Percentiles rank a stretch among this genome's conserved stretches.
Conservation (phyloP, 2,888 invertebrate genomes). For the Marasmarcha lunaedactyla region DNA sequence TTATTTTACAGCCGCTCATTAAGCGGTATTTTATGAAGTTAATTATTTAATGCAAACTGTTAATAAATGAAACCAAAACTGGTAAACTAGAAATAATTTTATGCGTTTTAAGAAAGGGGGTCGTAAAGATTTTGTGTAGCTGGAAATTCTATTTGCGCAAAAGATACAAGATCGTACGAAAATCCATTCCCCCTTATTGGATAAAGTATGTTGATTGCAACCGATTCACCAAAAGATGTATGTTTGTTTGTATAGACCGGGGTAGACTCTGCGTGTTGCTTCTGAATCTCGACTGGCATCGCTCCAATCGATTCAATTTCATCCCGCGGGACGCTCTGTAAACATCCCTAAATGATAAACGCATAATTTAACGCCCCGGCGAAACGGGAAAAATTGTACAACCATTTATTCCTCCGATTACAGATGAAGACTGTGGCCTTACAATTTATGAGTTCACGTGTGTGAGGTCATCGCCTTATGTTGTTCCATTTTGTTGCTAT, state of each 20-base stretch:
- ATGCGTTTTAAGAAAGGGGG: not conserved
- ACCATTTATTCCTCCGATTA: slow-evolving; percentile 46
- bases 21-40: not conserved
- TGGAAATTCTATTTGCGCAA: not conserved
- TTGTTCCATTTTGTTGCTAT: slow-evolving; percentile 1
- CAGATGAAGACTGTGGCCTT: slow-evolving; percentile 42
- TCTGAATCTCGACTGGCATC: slow-evolving; percentile 33
- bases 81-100: no score
- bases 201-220: no score
- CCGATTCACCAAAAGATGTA: no score
- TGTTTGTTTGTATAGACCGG: not conserved
- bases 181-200: no score
- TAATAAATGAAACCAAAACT: no score
- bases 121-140: not conserved
- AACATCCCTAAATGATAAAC: slow-evolving; percentile 68
- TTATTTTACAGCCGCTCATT: not conserved
- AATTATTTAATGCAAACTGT: not conserved
- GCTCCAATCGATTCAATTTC: slow-evolving; percentile 67
- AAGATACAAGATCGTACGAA: no score
- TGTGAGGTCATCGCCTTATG: slow-evolving; percentile 19
- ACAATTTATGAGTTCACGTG: slow-evolving; percentile 41
- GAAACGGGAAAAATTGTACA: slow-evolving; percentile 56
- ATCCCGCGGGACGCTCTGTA: slow-evolving; percentile 52
- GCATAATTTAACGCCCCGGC: slow-evolving; percentile 59
- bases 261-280: not conserved